These are phyloP conservation scores for Kradibia gibbosae DNA, from an alignment of 1,140 invertebrate species.

Conservation along the genomic window DNA sequence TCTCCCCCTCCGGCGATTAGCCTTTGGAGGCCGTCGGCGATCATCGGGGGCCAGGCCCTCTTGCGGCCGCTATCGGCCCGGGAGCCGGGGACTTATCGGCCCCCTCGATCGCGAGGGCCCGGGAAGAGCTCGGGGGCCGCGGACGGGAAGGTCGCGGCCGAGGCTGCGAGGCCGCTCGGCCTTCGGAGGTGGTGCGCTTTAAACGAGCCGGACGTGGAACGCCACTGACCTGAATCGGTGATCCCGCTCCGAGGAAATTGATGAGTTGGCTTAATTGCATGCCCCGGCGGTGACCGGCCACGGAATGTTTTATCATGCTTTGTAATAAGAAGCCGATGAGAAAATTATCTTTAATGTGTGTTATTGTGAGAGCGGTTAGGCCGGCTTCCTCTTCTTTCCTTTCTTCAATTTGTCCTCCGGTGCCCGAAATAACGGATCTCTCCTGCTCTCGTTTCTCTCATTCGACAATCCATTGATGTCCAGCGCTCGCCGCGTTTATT, in stretches of 20 bases:
- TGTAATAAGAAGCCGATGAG: not conserved
- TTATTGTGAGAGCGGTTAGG: not conserved
- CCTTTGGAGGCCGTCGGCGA: too few relatives aligned
- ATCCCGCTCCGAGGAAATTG: not conserved
- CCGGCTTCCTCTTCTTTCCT: not conserved
- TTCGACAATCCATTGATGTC: not conserved
- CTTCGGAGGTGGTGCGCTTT: too few relatives aligned
- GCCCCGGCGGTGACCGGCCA: not conserved
- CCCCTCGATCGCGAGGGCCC: too few relatives aligned
- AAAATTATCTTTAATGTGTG: not conserved
- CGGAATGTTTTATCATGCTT: slow-evolving; percentile 7
- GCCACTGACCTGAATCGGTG: not conserved
- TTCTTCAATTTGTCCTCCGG: too few relatives aligned
- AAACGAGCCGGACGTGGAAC: not conserved
- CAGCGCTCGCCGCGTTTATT: too few relatives aligned
- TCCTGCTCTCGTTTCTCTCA: not conserved
- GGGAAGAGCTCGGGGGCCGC: too few relatives aligned
- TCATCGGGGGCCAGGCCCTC: too few relatives aligned
- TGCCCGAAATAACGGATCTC: not conserved
- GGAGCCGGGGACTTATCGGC: too few relatives aligned
- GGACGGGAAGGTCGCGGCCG: too few relatives aligned
- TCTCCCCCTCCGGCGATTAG: too few relatives aligned
- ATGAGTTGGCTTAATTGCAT: not conserved
- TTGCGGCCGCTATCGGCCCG: too few relatives aligned
- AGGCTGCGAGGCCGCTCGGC: too few relatives aligned